Base-by-base conservation (phyloP, 2,113 vertebrate species). In the Bothrops jararaca region DNA sequence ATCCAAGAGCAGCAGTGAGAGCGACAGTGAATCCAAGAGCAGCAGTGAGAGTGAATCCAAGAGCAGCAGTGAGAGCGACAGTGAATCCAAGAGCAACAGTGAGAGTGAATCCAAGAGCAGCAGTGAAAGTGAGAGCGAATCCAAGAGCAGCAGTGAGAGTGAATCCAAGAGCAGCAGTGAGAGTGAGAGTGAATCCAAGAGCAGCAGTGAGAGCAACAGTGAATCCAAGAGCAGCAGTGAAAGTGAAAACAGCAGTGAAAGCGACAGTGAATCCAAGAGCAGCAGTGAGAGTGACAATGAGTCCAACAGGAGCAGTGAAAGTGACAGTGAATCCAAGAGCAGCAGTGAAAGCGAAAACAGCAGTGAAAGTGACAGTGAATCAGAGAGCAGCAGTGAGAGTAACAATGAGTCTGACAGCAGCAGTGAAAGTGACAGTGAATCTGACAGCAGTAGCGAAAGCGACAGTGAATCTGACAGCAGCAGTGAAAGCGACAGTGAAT, bases 1-100 rank as follows among this genome's bases (percentile, higher is more conserved):
- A 1, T 15, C 52, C 2, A 2, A 34, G 1, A 52, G 92, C 50
- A 92, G 52, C 54, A 90, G 88, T 50, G 64, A 85, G 8, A 92
- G 87, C 15, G 87, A 80, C 24, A 60, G 56, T 24, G 26, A 86
- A 0, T 80, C 60, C 6, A 89, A 22, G 24, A 64, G 34, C n/a
- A 89, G 74, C 88, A 94, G 34, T 89, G 85, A 80, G 0, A 93
- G 91, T 57, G 42, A 92, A 60, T 87, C 91, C 1, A 42, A 91
- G 2, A 92, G 42, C 22, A 92, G 86, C n/a, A 93, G 89, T 42
- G 91, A 86, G 1, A 48, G 48, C 1, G 48, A 45, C 4, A 45
- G 42, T 45, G 45, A 45, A 45, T 45, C 45, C 4, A 45, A 45
- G 45, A 45, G 45, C 45, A 45, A 4, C 45, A 45, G 48, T 48